Base-by-base conservation (phyloP, 2,113 vertebrate species). In the Buteo buteo region DNA sequence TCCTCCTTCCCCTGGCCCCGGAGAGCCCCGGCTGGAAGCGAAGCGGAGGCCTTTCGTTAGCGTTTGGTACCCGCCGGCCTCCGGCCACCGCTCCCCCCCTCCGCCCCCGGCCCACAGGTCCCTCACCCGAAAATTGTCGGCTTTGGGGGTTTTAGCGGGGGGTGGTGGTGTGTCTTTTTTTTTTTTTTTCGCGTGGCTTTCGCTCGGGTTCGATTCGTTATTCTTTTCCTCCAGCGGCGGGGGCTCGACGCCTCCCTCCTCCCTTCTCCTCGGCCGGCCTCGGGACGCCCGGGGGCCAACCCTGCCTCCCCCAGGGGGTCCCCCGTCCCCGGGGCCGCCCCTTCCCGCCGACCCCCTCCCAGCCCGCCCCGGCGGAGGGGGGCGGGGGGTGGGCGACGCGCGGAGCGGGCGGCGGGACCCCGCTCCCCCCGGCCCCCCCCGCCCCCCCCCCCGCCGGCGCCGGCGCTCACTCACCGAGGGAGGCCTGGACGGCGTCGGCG, bases 1-100 rank as follows among this genome's bases (percentile, higher is more conserved):
- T 99, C 99, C 14, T 99, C 99, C 91, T 99, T 99, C 69, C 98
- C 97, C 91, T 96, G 98, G 9, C 94, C 97, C 92, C 99, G 97
- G 45, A 94, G 98, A 98, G 98, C 96, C 88, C 98, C 98, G 32
- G 97, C 95, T 97, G 97, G 79, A 83, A 97, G 93, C 3, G 40
- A 96, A 98, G 95, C 94, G 92, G 91, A 97, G 96, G 95, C 94
- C 76, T 80, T 88, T 88, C 58, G 88, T 98, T 85, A 83, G 50
- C 80, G 8, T 38, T 57, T 6, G n/a, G 65, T 25, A 38, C 42
- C 31, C 42, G 25, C 55, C 15, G 11, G 12, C 80, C 82, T 36
- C 5, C 38, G 3, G 5, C 57, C 61, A 3, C 54, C 19, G 18
- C 17, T 3, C 1, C 42, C 44, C 32, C 52, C 31, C 49, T 24